These are phyloP conservation scores for Eurypyga helias DNA, from an alignment of 2,113 vertebrate species.

Conservation along the genomic window DNA sequence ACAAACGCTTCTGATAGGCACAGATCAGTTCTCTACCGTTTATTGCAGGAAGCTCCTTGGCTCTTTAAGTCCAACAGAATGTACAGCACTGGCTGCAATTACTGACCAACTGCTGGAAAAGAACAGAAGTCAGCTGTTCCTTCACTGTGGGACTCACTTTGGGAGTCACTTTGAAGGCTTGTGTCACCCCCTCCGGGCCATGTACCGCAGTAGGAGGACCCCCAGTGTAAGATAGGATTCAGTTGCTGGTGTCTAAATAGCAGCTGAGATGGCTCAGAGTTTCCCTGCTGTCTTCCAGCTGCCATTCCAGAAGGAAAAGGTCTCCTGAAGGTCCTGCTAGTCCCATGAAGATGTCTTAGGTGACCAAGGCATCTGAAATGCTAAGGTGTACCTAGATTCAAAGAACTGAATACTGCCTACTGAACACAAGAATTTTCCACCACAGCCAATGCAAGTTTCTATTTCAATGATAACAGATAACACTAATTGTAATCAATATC, in stretches of 20 bases:
- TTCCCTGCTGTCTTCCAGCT: neutral
- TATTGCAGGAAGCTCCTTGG: neutral
- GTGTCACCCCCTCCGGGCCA: neutral
- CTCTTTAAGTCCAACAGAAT: neutral
- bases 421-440: neutral
- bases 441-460: neutral
- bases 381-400: neutral
- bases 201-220: neutral
- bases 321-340: neutral
- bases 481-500: neutral
- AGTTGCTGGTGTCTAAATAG: neutral
- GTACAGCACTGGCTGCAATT: neutral
- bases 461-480: neutral
- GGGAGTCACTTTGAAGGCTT: neutral
- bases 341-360: neutral
- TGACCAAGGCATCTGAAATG: neutral
- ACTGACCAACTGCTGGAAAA: neutral
- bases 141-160: neutral
- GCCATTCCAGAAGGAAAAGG: neutral
- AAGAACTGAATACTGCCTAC: neutral
- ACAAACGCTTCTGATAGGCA: neutral
- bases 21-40: neutral
- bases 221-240: neutral
- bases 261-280: neutral
- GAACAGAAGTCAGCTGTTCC: neutral